Conservation (phyloP, 2,113 vertebrate species). For the Oreochromis niloticus region DNA sequence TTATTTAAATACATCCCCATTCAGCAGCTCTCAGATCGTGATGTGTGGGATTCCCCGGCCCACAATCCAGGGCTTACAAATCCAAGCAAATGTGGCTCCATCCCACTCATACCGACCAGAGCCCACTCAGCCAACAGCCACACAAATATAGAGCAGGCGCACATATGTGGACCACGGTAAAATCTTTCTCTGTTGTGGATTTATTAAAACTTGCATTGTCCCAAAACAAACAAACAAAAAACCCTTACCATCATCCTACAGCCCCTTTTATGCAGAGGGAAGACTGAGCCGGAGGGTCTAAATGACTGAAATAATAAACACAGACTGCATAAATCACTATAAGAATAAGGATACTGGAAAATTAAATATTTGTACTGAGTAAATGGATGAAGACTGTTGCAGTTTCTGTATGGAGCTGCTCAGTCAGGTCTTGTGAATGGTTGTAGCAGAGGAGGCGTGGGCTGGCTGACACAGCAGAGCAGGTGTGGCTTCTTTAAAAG, state of each 20-base stretch:
- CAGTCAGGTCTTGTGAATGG: slow-evolving; percentile 7
- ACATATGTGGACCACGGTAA: background rate
- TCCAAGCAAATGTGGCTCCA: background rate
- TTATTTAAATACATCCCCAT: background rate
- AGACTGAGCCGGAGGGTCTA: background rate
- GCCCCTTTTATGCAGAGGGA: background rate
- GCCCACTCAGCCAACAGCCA: background rate
- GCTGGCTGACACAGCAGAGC: slow-evolving; percentile 17
- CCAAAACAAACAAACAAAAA: background rate
- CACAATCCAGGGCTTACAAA: background rate
- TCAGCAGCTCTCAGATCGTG: background rate
- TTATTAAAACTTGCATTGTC: background rate
- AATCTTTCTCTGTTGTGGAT: background rate
- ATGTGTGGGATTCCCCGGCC: slow-evolving; percentile 29
- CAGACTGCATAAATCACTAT: background rate
- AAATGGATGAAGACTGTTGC: background rate
- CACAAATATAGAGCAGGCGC: background rate
- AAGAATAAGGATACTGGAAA: rapidly evolving
- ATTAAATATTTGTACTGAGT: background rate
- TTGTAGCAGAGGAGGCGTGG: slow-evolving; percentile 32
- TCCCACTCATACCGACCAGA: slow-evolving; percentile 1
- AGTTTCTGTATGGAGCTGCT: background rate
- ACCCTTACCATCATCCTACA: rapidly evolving
- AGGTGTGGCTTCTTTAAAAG: slow-evolving; percentile 22
- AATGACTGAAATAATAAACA: background rate